Conservation (phyloP, 2,113 vertebrate genomes). For the Rostratula benghalensis region DNA sequence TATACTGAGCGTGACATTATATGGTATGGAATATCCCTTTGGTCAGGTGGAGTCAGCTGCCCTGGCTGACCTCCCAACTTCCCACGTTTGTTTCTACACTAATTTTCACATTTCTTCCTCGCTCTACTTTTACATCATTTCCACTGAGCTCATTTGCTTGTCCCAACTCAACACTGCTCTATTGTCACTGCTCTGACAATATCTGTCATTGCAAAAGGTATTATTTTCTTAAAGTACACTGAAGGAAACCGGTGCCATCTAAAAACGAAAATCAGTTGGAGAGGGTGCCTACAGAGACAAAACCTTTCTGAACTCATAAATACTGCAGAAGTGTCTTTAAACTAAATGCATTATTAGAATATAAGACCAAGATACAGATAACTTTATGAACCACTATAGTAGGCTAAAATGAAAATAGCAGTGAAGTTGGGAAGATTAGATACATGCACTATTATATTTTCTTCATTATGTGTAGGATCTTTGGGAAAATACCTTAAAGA, state of each 20-base stretch:
- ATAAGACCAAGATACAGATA: neutral
- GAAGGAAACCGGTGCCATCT: neutral
- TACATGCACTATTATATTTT: neutral
- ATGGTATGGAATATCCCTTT: neutral
- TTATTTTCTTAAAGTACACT: neutral
- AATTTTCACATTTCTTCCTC: neutral
- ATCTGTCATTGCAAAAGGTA: neutral
- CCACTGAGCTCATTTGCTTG: neutral
- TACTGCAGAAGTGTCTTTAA: neutral
- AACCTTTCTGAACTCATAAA: neutral
- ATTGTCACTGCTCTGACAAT: no score
- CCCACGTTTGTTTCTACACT: neutral
- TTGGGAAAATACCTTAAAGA: neutral
- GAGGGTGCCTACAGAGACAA: neutral
- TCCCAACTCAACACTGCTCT: neutral
- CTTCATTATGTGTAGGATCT: neutral
- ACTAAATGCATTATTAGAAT: neutral
- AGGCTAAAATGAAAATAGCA: neutral
- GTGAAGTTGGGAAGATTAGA: neutral
- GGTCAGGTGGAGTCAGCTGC: neutral
- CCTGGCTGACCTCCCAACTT: neutral
- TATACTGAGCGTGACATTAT: neutral
- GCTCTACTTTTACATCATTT: neutral
- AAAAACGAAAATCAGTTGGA: neutral
- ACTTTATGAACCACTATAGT: neutral